Base-by-base conservation (phyloP, 1,140 invertebrate species). In the Neomicropteryx cornuta region DNA sequence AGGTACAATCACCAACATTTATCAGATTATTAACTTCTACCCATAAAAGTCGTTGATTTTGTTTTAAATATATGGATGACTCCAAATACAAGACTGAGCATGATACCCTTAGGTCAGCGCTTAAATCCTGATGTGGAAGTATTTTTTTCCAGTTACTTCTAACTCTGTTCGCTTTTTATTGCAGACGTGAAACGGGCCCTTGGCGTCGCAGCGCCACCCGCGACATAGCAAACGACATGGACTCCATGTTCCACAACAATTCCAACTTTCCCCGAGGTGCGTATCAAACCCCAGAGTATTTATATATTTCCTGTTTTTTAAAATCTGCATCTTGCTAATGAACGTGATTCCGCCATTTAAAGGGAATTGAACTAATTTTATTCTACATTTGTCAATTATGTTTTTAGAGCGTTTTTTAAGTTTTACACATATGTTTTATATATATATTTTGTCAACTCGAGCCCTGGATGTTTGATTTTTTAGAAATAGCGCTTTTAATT, bases 191-290 rank as follows among this genome's bases (percentile, higher is more conserved):
- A 43, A 44, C 61, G 45, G 43, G 61, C 51, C 69, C 71, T 5
- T 76, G 75, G 75, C 58, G 74, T 40, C 63, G 72, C 39, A 75
- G 73, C 50, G 62, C 73, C 41, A 72, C 72, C 33, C 60, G 72
- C 39, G 73, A 76, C 41, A 43, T 73, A 37, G 61, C 66, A 13
- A 63, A 60, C 35, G 70, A 72, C 42, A 71, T 72, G 47, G 69
- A 73, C 35, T 69, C 61, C 33, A 71, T 72, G 48, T 71, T 71
- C 48, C 68, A 66, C 48, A 60, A 23, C 36, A 49, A 36, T 46
- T 69, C 76, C 38, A 72, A 72, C 33, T 58, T 77, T 39, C 76
- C 77, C 43, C 65, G 75, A 71, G 75, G 75, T 77, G 66, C 72
- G 58, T 61, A 61, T 58, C 48, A 50, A 51, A 59, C 51, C 56